phyloP scores from a whole-genome alignment of 2,797 vertebrate species.

The Ceyx erithaca region DNA sequence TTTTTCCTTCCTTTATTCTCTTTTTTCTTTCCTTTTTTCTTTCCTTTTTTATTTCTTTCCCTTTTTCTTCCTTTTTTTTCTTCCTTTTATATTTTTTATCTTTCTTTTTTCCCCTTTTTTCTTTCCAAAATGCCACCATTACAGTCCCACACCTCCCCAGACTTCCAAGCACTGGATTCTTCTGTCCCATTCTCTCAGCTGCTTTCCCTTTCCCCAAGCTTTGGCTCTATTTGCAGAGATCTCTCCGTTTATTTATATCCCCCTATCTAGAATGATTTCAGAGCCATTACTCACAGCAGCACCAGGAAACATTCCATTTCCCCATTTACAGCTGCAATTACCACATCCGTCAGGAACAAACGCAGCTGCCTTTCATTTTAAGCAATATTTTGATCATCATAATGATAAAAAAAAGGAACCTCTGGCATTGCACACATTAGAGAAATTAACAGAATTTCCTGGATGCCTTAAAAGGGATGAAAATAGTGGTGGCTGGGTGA shows the following conservation, averaged over 20 bases:
- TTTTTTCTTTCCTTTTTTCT: neutral
- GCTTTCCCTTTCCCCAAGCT: constrained; percentile 77
- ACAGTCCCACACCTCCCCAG: neutral
- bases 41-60: too few relatives aligned
- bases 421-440: constrained; percentile 65
- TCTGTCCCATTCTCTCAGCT: constrained; percentile 48
- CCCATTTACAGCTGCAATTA: constrained; percentile 83
- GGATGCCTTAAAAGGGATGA: constrained; percentile 58
- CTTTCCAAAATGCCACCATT: neutral
- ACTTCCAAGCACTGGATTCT: neutral
- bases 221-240: constrained; percentile 73
- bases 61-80: too few relatives aligned
- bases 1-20: neutral
- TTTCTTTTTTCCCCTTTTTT: neutral
- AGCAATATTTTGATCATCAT: constrained; percentile 84
- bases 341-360: constrained; percentile 78
- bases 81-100: too few relatives aligned
- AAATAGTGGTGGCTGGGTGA: neutral
- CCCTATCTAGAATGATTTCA: constrained; percentile 71
- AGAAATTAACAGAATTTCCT: constrained; percentile 78
- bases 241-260: constrained; percentile 79
- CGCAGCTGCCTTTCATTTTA: constrained; percentile 82
- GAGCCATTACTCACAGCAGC: constrained; percentile 76
- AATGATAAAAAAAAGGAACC: constrained; percentile 79
- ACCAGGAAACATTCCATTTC: constrained; percentile 74